Conservation (phyloP, 92 coral and sea anemone genomes). For the Blastomussa wellsi region DNA sequence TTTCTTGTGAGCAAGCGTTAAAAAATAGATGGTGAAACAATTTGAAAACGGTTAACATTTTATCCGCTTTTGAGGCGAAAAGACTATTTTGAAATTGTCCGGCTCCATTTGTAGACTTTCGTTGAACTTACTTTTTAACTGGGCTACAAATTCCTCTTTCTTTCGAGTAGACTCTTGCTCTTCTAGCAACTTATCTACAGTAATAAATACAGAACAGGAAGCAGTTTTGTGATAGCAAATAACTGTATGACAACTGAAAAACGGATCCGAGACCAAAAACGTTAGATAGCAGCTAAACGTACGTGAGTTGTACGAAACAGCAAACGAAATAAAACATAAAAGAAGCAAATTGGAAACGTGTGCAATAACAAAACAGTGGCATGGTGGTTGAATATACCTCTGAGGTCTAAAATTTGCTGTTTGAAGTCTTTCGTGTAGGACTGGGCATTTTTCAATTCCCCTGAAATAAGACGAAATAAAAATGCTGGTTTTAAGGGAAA, state of each 20-base stretch:
- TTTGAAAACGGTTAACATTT: too few relatives aligned
- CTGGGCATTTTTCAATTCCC: conserved; percentile 89
- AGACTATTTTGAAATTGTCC: too few relatives aligned
- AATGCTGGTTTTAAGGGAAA: background rate
- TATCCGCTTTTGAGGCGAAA: too few relatives aligned
- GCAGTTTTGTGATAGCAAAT: background rate
- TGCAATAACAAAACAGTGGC: conserved; percentile 15
- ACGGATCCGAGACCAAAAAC: background rate
- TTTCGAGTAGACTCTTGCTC: conserved; percentile 87
- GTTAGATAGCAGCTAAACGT: background rate
- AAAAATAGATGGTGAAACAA: too few relatives aligned
- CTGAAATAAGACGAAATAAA: conserved; percentile 67
- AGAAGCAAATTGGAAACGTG: background rate
- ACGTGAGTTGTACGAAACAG: background rate
- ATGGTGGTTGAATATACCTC: conserved; percentile 67
- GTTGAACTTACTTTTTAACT: conserved; percentile 72
- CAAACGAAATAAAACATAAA: background rate
- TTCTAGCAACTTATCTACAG: conserved; percentile 85
- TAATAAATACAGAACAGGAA: background rate
- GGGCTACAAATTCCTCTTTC: conserved; percentile 89
- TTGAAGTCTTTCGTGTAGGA: conserved; percentile 91
- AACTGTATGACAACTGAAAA: background rate
- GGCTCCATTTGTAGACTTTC: too few relatives aligned
- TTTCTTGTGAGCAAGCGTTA: too few relatives aligned
- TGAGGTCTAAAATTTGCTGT: conserved; percentile 92